Base-by-base conservation (phyloP, 2,113 vertebrate species). In the Prinia subflava region DNA sequence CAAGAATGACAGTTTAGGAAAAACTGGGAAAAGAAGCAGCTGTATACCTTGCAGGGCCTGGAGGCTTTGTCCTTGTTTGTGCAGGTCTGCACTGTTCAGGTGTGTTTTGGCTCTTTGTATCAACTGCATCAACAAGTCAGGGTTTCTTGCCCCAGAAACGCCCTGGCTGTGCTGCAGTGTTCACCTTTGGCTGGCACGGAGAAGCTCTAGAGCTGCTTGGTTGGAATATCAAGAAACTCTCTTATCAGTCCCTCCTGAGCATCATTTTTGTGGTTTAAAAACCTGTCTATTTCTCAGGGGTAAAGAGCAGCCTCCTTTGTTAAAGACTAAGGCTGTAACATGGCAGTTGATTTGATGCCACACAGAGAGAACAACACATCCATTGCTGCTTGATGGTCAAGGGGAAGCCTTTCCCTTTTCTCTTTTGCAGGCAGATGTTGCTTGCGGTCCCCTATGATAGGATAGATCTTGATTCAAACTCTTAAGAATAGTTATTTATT, bases 81-180 rank as follows among this genome's bases (percentile, higher is more conserved):
- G 0, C 52, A 37, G 39, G 23, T 31, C 35, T 74, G 25, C 4
- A 11, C 8, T 9, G 2, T 13, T 62, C 7, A 8, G 42, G 11
- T 71, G 46, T 39, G 13, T 44, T 91, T 70, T 76, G 53, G 24
- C 21, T 83, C 24, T 49, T 57, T 47, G 11, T 27, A 2, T 50
- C 1, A 2, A 23, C 13, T 69, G 11, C 33, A 47, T 46, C 52
- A 78, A 13, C 17, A 67, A 59, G 57, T 82, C 41, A 27, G 42
- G 17, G 56, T 50, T 82, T 82, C 31, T 49, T 41, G 8, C 8
- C 42, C 11, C 24, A 37, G 69, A 20, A 67, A 2, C 33, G 75
- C 10, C 55, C 23, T 50, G 64, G 16, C 20, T 55, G 27, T 75
- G 44, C 83, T 79, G 35, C 65, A 47, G 81, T 10, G 6, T 3